Percentiles rank a stretch among this genome's conserved stretches.
phyloP scores from a whole-genome alignment of 1,140 invertebrate species.

The Lordiphosa collinella region DNA sequence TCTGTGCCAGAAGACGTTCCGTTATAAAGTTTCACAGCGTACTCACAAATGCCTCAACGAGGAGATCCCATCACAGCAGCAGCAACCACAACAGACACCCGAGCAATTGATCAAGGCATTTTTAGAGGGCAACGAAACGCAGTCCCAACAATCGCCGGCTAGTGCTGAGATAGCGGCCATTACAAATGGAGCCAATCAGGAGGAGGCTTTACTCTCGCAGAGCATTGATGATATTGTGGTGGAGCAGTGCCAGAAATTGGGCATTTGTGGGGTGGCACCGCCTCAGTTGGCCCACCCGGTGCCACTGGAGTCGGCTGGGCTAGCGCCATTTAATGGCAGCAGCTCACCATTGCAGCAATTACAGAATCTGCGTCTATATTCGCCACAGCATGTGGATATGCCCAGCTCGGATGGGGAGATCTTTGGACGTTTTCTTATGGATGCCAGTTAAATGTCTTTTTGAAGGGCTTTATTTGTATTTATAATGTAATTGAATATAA shows the following conservation, averaged over 20 bases:
- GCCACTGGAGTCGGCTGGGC: conserved; percentile 23
- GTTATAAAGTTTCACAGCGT: conserved; percentile 91
- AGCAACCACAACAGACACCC: conserved; percentile 34
- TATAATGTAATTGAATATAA: conserved; percentile 5
- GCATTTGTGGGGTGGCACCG: conserved; percentile 53
- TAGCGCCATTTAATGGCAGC: conserved; percentile 46
- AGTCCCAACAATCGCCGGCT: conserved; percentile 34
- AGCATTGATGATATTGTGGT: conserved; percentile 79
- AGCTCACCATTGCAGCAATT: conserved; percentile 55
- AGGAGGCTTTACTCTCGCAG: conserved; percentile 66
- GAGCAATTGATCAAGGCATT: conserved; percentile 70
- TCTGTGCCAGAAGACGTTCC: conserved; percentile 89
- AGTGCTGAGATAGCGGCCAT: conserved; percentile 46
- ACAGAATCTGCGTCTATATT: conserved; percentile 54
- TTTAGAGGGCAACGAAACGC: conserved; percentile 34
- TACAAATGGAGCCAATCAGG: conserved; percentile 20
- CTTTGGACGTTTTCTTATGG: conserved; percentile 58
- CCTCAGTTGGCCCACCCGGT: conserved; percentile 25
- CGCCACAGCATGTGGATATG: conserved; percentile 40
- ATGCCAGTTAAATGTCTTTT: conserved; percentile 37
- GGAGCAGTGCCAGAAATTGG: conserved; percentile 79
- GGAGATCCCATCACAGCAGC: conserved; percentile 10
- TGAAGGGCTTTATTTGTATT: not conserved
- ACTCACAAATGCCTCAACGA: conserved; percentile 86
- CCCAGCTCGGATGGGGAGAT: conserved; percentile 54